These are phyloP conservation scores for Trachops cirrhosus DNA, from an alignment of 2,797 vertebrate species.

Conservation along the genomic window DNA sequence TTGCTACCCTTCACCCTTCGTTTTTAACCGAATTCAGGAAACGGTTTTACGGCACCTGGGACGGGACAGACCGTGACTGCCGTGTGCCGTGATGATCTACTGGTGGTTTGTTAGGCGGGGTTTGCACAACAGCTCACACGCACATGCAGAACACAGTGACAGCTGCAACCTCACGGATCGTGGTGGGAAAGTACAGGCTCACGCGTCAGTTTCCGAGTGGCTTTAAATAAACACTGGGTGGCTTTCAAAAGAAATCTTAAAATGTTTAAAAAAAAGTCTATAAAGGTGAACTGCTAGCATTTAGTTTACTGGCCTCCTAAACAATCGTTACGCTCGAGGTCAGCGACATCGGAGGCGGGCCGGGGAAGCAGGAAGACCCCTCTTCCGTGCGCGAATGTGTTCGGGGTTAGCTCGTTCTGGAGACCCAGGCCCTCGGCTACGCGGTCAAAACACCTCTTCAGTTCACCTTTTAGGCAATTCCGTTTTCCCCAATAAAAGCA, in stretches of 20 bases:
- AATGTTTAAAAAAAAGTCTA: conserved; percentile 49
- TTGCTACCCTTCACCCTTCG: conserved; percentile 73
- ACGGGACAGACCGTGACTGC: conserved; percentile 52
- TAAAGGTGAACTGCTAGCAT: conserved; percentile 70
- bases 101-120: conserved; percentile 57
- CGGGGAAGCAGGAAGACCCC: not conserved
- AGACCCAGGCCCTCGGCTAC: conserved; percentile 25
- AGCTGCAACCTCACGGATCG: conserved; percentile 66
- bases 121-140: conserved; percentile 60
- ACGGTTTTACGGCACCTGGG: conserved; percentile 65
- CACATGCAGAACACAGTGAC: conserved; percentile 75
- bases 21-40: conserved; percentile 75
- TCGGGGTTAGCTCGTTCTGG: not conserved
- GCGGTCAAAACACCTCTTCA: conserved; percentile 70
- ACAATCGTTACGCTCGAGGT: not conserved
- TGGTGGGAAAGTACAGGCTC: conserved; percentile 58
- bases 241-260: conserved; percentile 77
- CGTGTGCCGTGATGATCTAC: conserved; percentile 19
- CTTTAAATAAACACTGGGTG: conserved; percentile 77
- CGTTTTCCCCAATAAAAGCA: conserved; percentile 55
- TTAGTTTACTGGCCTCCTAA: conserved; percentile 34
- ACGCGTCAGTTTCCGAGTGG: conserved; percentile 64
- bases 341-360: not conserved
- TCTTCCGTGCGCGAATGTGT: conserved; percentile 26
- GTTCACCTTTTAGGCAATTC: conserved; percentile 76